Base-by-base conservation (phyloP, 1,140 invertebrate genomes). In the Calliphora vicina region DNA sequence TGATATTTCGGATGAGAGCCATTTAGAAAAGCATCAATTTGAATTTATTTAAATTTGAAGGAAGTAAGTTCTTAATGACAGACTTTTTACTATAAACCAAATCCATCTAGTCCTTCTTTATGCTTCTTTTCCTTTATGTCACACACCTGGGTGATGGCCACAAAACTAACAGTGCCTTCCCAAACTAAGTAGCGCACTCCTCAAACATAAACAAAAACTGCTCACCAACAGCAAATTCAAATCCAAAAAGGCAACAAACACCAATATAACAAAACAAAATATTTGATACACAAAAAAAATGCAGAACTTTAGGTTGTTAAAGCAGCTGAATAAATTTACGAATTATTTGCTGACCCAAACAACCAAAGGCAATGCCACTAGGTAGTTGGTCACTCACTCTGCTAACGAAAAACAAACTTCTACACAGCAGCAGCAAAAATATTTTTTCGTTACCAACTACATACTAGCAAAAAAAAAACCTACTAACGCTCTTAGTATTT, bases 261-360 rank as follows among this genome's bases (percentile, higher is more conserved):
- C 1, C 12, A 50, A 50, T 12, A 13, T 12, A n/a, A 50, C 45
- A 50, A 50, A 9, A 50, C 8, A 50, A 50, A 50, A 6, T 4
- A 4, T n/a, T 50, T 50, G 45, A 50, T 35, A 50, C 45, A 50
- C 12, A 50, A 23, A 20, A 67, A 67, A 67, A 67, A 35, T 35
- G 10, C 35, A 35, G 35, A 35, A 67, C 20, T 67, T 67, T 67
- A 67, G 57, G 57, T 67, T 67, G 23, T 67, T 67, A 25, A 67
- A 25, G 61, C 61, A 20, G 61, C 20, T 67, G 61, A 23, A 67
- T 67, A 67, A 67, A 67, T 67, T 23, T 67, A 25, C 20, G 20
- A 67, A 67, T 67, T 67, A 67, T 67, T 67, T 67, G 61, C 61
- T 67, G 61, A 67, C 61, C 61, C 61, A 67, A 67, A 67, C 61